A percentile compares a stretch with the other conserved stretches of the same genome.
Conservation (phyloP, 37 sponge, comb jelly and placozoan species). For the Tethya wilhelma region DNA sequence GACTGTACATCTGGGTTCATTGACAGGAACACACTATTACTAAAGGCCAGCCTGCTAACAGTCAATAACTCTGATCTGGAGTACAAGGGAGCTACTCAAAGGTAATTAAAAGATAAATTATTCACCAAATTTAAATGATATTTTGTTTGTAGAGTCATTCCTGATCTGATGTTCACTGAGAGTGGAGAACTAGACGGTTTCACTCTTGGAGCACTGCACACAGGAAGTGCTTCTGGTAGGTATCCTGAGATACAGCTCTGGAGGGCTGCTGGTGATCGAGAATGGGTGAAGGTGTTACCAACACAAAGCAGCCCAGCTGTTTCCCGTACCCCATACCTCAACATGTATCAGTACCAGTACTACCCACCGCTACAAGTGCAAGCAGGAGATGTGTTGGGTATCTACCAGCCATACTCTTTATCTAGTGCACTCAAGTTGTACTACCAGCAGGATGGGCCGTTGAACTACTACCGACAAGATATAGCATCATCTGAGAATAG, state of each 20-base stretch:
- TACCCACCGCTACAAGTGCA: not conserved
- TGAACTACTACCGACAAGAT: not conserved
- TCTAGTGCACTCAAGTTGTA: slow-evolving; percentile 1
- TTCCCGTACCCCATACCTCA: not conserved
- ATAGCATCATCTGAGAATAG: not conserved
- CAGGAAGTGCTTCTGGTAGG: not conserved
- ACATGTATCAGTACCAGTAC: not conserved
- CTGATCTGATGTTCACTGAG: not conserved
- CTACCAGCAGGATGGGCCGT: not conserved
- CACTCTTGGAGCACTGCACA: not conserved
- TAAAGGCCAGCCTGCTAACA: slow-evolving; percentile 3
- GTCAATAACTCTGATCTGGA: slow-evolving; percentile 2
- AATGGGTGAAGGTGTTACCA: not conserved
- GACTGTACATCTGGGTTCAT: not conserved
- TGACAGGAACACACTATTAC: not conserved
- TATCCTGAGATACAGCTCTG: not conserved
- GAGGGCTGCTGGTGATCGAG: not conserved
- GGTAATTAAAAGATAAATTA: not conserved
- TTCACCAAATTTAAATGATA: not conserved
- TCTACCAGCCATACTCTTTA: not conserved
- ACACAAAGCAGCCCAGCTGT: not conserved
- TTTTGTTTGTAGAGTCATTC: not conserved
- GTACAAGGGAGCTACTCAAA: not conserved
- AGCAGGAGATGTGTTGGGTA: not conserved
- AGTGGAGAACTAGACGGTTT: not conserved